These are phyloP conservation scores for Elysia chlorotica DNA, from an alignment of 1,140 invertebrate species.

Conservation along the genomic window DNA sequence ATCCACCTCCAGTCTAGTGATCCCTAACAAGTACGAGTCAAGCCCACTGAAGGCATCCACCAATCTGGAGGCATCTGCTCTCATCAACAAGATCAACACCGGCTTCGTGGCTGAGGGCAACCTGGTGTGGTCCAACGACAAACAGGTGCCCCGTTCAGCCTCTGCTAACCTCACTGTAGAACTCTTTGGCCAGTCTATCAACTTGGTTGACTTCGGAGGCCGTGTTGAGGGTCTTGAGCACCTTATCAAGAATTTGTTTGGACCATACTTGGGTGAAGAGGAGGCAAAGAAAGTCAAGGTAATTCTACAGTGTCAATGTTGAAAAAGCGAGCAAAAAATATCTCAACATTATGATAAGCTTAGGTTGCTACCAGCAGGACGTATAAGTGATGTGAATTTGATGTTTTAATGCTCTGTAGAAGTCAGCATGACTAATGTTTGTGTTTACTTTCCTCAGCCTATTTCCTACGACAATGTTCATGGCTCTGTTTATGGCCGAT, in stretches of 20 bases:
- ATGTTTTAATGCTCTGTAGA: no score
- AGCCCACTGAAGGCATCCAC: slow-evolving; percentile 85
- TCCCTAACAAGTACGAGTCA: slow-evolving; percentile 76
- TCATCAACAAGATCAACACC: slow-evolving; percentile 46
- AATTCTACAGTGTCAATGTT: slow-evolving; percentile 34
- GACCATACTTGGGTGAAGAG: slow-evolving; percentile 27
- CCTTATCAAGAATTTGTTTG: slow-evolving; percentile 82
- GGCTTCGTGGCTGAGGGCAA: slow-evolving; percentile 51
- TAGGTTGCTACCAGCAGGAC: no score
- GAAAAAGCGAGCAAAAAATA: no score
- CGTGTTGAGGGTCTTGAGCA: slow-evolving; percentile 86
- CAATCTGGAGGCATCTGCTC: slow-evolving; percentile 72
- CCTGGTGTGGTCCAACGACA: slow-evolving; percentile 86
- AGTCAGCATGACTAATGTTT: no score
- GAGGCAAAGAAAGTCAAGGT: slow-evolving; percentile 3
- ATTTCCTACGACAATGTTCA: slow-evolving; percentile 50
- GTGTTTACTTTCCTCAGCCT: no score
- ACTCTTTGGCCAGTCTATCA: slow-evolving; percentile 83
- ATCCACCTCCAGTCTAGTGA: slow-evolving; percentile 12
- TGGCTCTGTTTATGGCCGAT: slow-evolving; percentile 54
- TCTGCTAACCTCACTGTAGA: slow-evolving; percentile 83
- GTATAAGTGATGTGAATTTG: no score
- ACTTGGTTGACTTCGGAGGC: slow-evolving; percentile 81
- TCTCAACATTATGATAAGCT: no score
- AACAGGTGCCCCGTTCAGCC: slow-evolving; percentile 80